A percentile compares a stretch with the other conserved stretches of the same genome.
These are phyloP conservation scores for Scaeva pyrastri DNA, from an alignment of 2,888 invertebrate genomes.

Conservation along the genomic window DNA sequence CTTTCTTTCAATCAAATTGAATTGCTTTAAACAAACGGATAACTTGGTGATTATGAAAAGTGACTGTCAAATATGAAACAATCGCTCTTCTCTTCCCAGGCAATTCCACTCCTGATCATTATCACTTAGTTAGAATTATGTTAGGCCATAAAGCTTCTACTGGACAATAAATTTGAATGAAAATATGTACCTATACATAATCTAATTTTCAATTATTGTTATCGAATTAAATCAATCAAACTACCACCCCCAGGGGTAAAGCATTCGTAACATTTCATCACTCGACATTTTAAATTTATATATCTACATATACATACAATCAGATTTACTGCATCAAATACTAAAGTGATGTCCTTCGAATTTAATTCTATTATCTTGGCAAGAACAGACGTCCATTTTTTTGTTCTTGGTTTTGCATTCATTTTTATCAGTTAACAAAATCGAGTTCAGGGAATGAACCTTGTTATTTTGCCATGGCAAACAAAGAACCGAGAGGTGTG, in stretches of 20 bases:
- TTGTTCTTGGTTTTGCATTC: not conserved
- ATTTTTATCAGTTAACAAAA: constrained; percentile 51
- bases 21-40: too few relatives aligned
- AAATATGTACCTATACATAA: too few relatives aligned
- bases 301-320: too few relatives aligned
- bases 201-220: constrained; percentile 12
- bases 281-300: not conserved
- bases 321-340: too few relatives aligned
- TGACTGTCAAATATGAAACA: too few relatives aligned
- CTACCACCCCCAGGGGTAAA: not conserved
- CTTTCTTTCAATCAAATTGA: too few relatives aligned
- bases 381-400: not conserved
- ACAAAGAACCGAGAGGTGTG: not conserved
- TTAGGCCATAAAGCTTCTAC: too few relatives aligned
- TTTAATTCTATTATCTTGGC: constrained; percentile 19
- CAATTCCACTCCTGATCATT: too few relatives aligned
- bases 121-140: too few relatives aligned
- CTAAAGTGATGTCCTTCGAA: constrained; percentile 14
- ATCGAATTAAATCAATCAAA: constrained; percentile 16
- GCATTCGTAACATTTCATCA: not conserved
- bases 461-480: constrained; percentile 49
- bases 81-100: too few relatives aligned
- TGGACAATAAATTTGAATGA: not conserved
- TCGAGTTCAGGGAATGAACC: constrained; percentile 60
- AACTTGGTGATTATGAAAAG: too few relatives aligned